Conservation (phyloP, 2,888 invertebrate genomes). For the Spodoptera littoralis region DNA sequence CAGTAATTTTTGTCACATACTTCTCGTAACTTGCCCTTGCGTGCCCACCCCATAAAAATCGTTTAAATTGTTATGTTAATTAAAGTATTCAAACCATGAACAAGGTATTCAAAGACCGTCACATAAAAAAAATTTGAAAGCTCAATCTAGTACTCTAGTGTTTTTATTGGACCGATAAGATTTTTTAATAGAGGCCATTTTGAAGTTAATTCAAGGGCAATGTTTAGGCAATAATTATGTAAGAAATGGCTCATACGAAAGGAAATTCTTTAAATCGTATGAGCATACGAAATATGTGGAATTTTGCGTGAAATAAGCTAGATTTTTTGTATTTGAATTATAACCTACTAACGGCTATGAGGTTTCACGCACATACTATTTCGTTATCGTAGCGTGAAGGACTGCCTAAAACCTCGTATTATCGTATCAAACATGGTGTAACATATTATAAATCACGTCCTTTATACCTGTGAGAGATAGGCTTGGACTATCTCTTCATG, state of each 20-base stretch:
- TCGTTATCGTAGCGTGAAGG: too few relatives aligned
- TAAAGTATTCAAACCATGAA: constrained; percentile 4
- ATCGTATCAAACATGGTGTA: too few relatives aligned
- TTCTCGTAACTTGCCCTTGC: too few relatives aligned
- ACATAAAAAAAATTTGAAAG: not conserved
- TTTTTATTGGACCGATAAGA: constrained; percentile 11
- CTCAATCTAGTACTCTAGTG: not conserved
- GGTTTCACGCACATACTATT: too few relatives aligned
- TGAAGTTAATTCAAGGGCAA: constrained; percentile 26
- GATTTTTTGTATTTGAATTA: constrained; percentile 19
- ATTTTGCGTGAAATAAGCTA: constrained; percentile 14
- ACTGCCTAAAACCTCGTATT: too few relatives aligned
- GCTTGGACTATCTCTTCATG: too few relatives aligned
- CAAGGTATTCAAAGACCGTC: constrained; percentile 7
- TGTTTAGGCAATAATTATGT: constrained; percentile 4
- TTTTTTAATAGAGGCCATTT: constrained; percentile 11
- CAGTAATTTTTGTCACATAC: too few relatives aligned
- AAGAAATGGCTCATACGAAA: constrained; percentile 6
- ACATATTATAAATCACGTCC: too few relatives aligned
- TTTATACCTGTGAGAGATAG: too few relatives aligned
- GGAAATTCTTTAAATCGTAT: constrained; percentile 27
- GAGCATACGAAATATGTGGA: constrained; percentile 22
- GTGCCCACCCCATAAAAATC: constrained; percentile 1
- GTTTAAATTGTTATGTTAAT: constrained; percentile 10
- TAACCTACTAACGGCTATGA: not conserved